Base-by-base conservation (phyloP, 2,888 invertebrate species). In the Cheilosia variabilis region DNA sequence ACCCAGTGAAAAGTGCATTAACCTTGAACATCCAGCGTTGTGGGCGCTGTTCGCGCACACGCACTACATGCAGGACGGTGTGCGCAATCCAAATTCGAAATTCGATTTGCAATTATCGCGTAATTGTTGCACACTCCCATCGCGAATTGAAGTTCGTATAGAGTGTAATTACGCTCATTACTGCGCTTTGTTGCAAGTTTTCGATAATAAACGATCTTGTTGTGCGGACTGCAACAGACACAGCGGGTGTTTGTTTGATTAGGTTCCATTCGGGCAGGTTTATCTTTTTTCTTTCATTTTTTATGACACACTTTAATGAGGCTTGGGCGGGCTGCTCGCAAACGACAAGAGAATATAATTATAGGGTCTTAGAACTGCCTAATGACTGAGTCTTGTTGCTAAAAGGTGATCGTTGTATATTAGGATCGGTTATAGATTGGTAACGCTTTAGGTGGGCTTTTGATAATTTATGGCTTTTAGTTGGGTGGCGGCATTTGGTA, bases 81-180 rank as follows among this genome's bases (percentile, higher is more conserved):
- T 47, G 47, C 17, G 47, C 17, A 10, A 10, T 3, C 15, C 5
- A 24, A 50, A 17, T 15, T 45, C n/a, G 37, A 43, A 65, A 75
- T 66, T 75, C 75, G 75, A 75, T 75, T 75, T 84, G 83, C 79
- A 84, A 84, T 79, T 84, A 81, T 84, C 83, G 83, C 73, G 60
- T 79, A 84, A 84, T 80, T 80, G 69, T 80, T 75, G 65, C 55
- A 75, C 69, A 62, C 76, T 58, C 71, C 34, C 57, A 31, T 57
- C 57, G 60, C 9, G 43, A 45, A 62, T 62, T 63, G 47, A 58
- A 19, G 62, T 17, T 63, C 24, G 27, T 27, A 15, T 31, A 60
- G 15, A 60, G 2, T 13, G 24, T 60, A 60, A 60, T 60, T 60
- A 43, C 34, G 19, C 60, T 60, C 34, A 60, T 43, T 60, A 24